These are phyloP conservation scores for Zaprionus kolodkinae DNA, from an alignment of 1,140 invertebrate species.

Conservation along the genomic window DNA sequence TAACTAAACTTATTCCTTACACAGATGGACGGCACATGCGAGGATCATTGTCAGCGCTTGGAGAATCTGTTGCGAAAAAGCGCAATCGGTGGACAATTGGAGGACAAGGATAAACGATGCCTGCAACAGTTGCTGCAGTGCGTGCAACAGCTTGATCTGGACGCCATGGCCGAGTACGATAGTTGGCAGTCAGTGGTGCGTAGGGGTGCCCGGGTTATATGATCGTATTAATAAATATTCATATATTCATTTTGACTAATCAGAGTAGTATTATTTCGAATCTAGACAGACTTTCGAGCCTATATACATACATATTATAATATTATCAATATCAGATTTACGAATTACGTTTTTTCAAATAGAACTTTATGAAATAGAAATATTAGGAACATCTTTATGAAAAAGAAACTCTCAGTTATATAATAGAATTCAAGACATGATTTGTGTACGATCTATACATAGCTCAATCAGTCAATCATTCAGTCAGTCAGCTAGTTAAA, in stretches of 20 bases:
- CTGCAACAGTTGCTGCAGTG: conserved; percentile 86
- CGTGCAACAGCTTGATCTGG: conserved; percentile 86
- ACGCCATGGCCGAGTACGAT: conserved; percentile 76
- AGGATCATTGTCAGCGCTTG: conserved; percentile 70
- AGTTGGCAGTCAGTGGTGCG: conserved; percentile 41
- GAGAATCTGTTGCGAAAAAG: conserved; percentile 59
- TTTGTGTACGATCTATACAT: background rate
- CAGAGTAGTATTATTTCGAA: background rate
- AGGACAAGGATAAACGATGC: conserved; percentile 85
- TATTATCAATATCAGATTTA: background rate
- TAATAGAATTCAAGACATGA: background rate
- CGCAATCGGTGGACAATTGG: conserved; percentile 41
- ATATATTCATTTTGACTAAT: background rate
- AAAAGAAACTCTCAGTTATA: background rate
- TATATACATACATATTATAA: background rate
- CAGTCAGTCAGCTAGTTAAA: conserved; percentile 17
- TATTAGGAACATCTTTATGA: background rate
- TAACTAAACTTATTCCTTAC: conserved; percentile 11
- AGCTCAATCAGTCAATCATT: conserved; percentile 26
- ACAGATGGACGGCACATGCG: conserved; percentile 73
- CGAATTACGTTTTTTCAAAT: background rate
- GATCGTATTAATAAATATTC: too few relatives aligned
- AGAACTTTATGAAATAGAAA: too few relatives aligned
- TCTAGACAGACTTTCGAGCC: background rate
- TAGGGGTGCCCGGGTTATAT: too few relatives aligned